phyloP scores from a whole-genome alignment of 2,888 invertebrate genomes.

The Amorpha juglandis region DNA sequence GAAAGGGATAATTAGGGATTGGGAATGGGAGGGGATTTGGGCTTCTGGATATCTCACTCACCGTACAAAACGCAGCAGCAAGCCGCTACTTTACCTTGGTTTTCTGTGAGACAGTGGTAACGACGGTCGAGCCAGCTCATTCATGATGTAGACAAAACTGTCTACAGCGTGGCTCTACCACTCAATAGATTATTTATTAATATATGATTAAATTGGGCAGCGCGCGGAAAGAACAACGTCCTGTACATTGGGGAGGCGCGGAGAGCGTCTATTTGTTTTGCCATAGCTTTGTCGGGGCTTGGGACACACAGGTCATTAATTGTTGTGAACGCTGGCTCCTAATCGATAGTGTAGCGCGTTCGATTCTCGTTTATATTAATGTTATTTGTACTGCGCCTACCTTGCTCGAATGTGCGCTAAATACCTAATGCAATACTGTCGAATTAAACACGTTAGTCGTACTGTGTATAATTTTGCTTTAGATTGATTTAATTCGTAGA shows the following conservation, averaged over 20 bases:
- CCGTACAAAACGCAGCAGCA: no score
- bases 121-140: no score
- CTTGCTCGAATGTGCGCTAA: slow-evolving; percentile 50
- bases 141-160: no score
- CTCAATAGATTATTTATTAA: no score
- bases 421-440: slow-evolving; percentile 46
- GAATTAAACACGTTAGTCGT: slow-evolving; percentile 24
- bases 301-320: slow-evolving; percentile 85
- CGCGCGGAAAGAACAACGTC: slow-evolving; percentile 41
- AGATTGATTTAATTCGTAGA: slow-evolving; percentile 17
- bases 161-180: no score
- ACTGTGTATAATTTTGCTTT: slow-evolving; percentile 18
- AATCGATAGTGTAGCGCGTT: slow-evolving; percentile 82
- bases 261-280: slow-evolving; percentile 82
- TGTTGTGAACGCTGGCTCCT: slow-evolving; percentile 82
- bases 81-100: no score
- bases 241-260: slow-evolving; percentile 73
- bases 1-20: no score
- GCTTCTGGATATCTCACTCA: no score
- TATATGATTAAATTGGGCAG: slow-evolving; percentile 25
- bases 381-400: slow-evolving; percentile 78
- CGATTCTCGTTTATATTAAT: slow-evolving; percentile 84
- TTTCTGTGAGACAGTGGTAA: no score
- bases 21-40: no score
- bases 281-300: slow-evolving; percentile 81